phyloP scores from a whole-genome alignment of 2,888 invertebrate genomes.

The Cinara cedri region DNA sequence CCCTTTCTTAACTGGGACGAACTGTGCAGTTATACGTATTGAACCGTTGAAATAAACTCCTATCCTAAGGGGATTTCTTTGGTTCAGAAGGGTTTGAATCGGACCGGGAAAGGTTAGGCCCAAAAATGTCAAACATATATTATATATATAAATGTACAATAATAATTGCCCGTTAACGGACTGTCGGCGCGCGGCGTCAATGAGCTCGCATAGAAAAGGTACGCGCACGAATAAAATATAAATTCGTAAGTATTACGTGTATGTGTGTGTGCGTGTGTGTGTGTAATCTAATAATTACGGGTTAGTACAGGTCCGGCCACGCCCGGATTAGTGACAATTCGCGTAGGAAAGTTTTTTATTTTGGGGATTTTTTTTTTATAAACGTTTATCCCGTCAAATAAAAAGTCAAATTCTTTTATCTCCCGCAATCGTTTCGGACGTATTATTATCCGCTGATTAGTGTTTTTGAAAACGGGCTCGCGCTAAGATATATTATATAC shows the following conservation, averaged over 20 bases:
- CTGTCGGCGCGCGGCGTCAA: conserved; percentile 33
- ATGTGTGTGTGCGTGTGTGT: no score
- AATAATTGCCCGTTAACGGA: conserved; percentile 13
- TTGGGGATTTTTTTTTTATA: not conserved
- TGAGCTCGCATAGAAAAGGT: not conserved
- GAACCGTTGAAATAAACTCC: no score
- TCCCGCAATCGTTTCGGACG: conserved; percentile 6
- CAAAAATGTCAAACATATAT: conserved; percentile 1
- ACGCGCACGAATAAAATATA: not conserved
- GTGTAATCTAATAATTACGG: conserved; percentile 10
- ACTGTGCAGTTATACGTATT: no score
- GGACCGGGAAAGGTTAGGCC: not conserved
- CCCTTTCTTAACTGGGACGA: no score
- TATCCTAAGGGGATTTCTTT: no score
- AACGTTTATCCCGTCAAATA: conserved; percentile 43
- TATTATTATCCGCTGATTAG: conserved; percentile 46
- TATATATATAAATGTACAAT: no score
- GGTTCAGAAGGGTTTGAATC: no score
- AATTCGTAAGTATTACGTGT: no score
- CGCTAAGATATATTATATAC: not conserved
- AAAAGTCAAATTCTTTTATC: conserved; percentile 41
- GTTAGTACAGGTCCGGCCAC: not conserved
- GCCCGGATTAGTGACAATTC: conserved; percentile 45
- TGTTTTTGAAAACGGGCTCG: conserved; percentile 27
- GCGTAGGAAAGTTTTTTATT: not conserved